These are phyloP conservation scores for Aethes cnicana DNA, from an alignment of 2,888 invertebrate genomes.

Conservation along the genomic window DNA sequence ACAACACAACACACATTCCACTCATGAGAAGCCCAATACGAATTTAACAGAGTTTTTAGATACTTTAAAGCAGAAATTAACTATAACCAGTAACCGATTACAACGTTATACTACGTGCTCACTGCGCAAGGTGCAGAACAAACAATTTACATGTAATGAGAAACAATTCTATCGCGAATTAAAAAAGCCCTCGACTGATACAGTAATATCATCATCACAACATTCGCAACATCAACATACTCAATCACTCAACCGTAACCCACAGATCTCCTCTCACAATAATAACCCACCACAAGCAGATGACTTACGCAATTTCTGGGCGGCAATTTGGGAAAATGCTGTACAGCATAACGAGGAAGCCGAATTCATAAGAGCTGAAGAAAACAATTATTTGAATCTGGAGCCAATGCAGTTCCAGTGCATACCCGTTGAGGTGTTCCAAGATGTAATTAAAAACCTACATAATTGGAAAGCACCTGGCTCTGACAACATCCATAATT, in stretches of 20 bases:
- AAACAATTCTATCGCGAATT: slow-evolving; percentile 28
- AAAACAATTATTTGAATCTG: neutral
- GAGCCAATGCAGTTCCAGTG: slow-evolving; percentile 22
- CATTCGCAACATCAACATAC: too few relatives aligned
- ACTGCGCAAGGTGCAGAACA: slow-evolving; percentile 30
- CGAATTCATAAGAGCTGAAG: slow-evolving; percentile 26
- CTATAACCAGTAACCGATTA: slow-evolving; percentile 18
- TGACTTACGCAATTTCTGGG: slow-evolving; percentile 23
- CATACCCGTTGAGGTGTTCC: slow-evolving; percentile 24
- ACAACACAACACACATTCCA: slow-evolving; percentile 29
- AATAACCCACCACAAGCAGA: slow-evolving; percentile 4
- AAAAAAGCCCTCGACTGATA: neutral
- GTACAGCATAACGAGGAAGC: slow-evolving; percentile 24
- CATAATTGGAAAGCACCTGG: slow-evolving; percentile 37
- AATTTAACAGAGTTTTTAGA: slow-evolving; percentile 21
- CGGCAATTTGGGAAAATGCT: slow-evolving; percentile 27
- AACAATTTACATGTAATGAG: slow-evolving; percentile 29
- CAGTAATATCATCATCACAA: neutral
- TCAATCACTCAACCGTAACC: too few relatives aligned
- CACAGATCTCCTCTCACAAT: too few relatives aligned
- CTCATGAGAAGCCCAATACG: slow-evolving; percentile 30
- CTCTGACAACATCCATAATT: slow-evolving; percentile 34
- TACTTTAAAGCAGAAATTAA: slow-evolving; percentile 29
- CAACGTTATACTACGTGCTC: slow-evolving; percentile 28
- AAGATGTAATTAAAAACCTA: slow-evolving; percentile 17